These are phyloP conservation scores for Hydrophis major DNA, from an alignment of 2,797 vertebrate genomes.

Conservation along the genomic window DNA sequence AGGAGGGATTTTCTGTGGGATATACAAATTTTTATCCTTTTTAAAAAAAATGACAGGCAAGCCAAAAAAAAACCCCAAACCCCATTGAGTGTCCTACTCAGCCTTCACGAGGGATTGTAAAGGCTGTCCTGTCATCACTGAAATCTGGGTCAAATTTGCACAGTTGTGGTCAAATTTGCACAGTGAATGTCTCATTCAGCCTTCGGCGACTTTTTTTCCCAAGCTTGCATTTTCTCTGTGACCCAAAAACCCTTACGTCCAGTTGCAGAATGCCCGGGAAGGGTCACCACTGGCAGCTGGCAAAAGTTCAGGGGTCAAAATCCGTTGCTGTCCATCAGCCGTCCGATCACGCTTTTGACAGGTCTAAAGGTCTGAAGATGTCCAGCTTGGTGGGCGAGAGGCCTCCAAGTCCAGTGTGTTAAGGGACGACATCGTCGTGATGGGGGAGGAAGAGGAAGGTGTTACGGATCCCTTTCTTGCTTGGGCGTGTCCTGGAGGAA, in stretches of 20 bases:
- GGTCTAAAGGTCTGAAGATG: neutral
- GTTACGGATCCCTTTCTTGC: neutral
- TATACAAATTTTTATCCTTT: neutral
- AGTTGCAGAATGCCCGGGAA: neutral
- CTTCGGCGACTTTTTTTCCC: too few species aligned
- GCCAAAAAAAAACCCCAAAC: neutral
- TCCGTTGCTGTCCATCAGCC: neutral
- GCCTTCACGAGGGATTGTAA: neutral
- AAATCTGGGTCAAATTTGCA: neutral
- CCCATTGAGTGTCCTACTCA: neutral
- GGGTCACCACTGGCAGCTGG: neutral
- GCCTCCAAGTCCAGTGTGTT: neutral
- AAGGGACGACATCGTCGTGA: neutral
- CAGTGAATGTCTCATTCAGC: neutral
- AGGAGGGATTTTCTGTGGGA: neutral
- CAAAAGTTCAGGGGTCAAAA: too few species aligned
- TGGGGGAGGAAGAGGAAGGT: neutral
- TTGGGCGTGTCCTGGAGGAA: neutral
- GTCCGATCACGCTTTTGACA: neutral
- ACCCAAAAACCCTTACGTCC: neutral
- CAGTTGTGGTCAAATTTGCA: neutral
- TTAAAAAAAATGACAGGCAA: neutral
- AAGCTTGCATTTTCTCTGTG: too few species aligned
- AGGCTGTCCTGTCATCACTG: neutral
- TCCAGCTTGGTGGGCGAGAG: neutral